Evolutionary conservation across 1,140 invertebrate species (phyloP), one percentile per base, ranked within the genome.

Genomic region (Diorhabda elongata): DNA sequence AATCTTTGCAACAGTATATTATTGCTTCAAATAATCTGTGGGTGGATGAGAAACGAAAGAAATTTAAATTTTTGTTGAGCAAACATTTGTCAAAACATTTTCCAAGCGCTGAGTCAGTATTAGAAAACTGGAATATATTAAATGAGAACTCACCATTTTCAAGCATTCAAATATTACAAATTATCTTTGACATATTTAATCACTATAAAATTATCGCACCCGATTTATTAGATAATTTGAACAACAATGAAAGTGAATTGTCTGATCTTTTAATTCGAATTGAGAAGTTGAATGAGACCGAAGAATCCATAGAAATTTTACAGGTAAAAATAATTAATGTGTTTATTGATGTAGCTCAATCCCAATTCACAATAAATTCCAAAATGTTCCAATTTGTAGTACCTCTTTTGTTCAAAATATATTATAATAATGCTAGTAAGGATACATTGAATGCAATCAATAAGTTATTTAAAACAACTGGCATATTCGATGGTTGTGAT

Each of bases 301-400:
- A 61, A 60, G 58, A 45, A 42, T 59, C 57, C 9, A 60, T 77
- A 82, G 47, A 81, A 82, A 52, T 72, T 64, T 81, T 91, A 66
- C 88, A 90, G 80, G 81, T 90, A 2, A 90, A 90, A 81, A 82
- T 87, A 2, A 85, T 90, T 8, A 86, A 86, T 60, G 84, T 90
- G 45, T 85, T 90, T 74, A 71, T 90, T 3, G 77, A 80, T 58
- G 72, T 88, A 5, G 85, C 89, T 73, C 82, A 82, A n/a, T 81
- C 82, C 5, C 80, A 83, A 4, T 85, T 90, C 72, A 81, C 84
- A 11, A 81, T 85, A 3, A 81, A 85, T 43, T 85, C 87, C 71
- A 72, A 84, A 58, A 83, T 87, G 66, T 91, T 91, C 68, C 84
- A 79, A 56, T 79, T 84, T 58, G 81, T 86, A 11, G 80, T 89